A percentile compares a stretch with the other conserved stretches of the same genome.
Conservation (phyloP, 1,140 invertebrate genomes). For the Pygmarrhopalites habei region DNA sequence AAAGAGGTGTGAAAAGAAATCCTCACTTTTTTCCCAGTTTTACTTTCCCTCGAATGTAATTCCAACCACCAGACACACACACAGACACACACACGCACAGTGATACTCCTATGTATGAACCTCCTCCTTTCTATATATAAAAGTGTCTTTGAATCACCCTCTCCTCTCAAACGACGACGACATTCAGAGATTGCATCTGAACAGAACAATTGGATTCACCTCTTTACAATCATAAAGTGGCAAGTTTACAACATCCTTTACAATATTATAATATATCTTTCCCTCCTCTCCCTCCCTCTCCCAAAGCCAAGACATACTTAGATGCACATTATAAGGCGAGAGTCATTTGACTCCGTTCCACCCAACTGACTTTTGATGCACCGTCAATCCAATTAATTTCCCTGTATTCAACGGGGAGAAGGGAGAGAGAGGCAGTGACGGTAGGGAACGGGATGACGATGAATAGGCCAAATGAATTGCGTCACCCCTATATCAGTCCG, state of each 20-base stretch:
- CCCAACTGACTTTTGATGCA: background rate
- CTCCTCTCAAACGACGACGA: too few relatives aligned
- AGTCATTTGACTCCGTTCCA: background rate
- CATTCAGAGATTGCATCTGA: background rate
- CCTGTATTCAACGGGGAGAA: too few relatives aligned
- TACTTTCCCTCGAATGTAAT: background rate
- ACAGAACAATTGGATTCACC: slow-evolving; percentile 9
- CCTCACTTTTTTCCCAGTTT: background rate
- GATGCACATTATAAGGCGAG: background rate
- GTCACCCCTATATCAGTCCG: too few relatives aligned
- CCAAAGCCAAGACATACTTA: background rate
- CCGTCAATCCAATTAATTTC: too few relatives aligned
- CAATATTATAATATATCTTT: background rate
- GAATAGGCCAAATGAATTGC: too few relatives aligned
- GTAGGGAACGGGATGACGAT: too few relatives aligned
- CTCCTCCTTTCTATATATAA: too few relatives aligned
- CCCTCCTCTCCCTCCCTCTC: background rate
- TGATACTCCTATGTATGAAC: background rate
- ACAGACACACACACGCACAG: background rate
- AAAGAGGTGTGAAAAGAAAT: slow-evolving; percentile 14
- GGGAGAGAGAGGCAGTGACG: too few relatives aligned
- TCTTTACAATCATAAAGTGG: background rate
- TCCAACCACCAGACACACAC: background rate
- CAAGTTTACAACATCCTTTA: background rate
- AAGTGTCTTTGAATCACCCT: too few relatives aligned